Base-by-base conservation (phyloP, 2,113 vertebrate genomes). In the Muntiacus reevesi region DNA sequence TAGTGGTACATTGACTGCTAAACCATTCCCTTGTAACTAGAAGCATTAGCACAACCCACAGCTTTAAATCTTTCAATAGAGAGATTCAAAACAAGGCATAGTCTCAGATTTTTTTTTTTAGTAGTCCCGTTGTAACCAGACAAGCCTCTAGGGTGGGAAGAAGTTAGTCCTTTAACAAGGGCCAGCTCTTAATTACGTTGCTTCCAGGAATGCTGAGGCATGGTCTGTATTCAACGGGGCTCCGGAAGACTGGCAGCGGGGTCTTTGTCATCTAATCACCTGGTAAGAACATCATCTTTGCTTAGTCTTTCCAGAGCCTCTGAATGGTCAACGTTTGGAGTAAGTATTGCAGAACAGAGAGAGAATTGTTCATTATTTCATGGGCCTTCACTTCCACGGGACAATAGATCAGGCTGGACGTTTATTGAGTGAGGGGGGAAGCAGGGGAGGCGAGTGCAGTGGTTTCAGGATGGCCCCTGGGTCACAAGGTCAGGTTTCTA, bases 401-500 rank as follows among this genome's bases (percentile, higher is more conserved):
- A 98, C 95, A 98, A 98, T 97, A 97, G 97, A 92, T 90, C 54
- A 92, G 95, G n/a, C 97, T 98, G 85, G 87, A 95, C 25, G 4
- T 97, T 97, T 97, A 97, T 96, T 98, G 94, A 98, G 85, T 97
- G 92, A 96, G 87, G 54, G n/a, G 79, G 94, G 67, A 76, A 50
- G 57, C 36, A 50, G 74, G 89, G 92, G 59, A 87, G 86, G 81
- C 17, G 60, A 74, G 23, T 92, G 94, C 76, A 59, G 82, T 93
- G 81, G 90, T 96, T 97, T 97, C 92, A 91, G 96, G 96, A 96
- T 97, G 91, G 96, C 85, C 90, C 85, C 92, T 98, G 87, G 97
- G 97, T 98, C 97, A 98, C 94, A 97, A 98, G 98, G 97, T 97
- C 98, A 98, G 96, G 85, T 97, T 97, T 97, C 85, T 96, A 93